These are phyloP conservation scores for Lytechinus pictus DNA, from an alignment of 35 echinoderm and acorn worm species.

Conservation along the genomic window DNA sequence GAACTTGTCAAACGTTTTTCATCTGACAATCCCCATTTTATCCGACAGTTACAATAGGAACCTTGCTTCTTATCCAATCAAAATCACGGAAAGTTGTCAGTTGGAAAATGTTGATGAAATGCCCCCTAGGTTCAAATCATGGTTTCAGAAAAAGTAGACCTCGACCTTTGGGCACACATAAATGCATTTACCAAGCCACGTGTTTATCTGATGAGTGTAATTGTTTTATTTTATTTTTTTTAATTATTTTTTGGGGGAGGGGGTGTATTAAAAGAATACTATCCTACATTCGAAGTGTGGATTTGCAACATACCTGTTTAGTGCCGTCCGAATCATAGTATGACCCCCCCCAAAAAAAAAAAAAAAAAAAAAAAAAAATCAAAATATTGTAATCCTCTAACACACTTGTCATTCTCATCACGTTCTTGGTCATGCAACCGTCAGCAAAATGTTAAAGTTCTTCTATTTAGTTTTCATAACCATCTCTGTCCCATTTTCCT, in stretches of 20 bases:
- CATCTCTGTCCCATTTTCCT: background rate
- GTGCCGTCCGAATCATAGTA: background rate
- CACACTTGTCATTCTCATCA: background rate
- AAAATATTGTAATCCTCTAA: no score
- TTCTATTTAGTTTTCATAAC: background rate
- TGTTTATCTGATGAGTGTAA: background rate
- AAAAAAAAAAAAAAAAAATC: no score
- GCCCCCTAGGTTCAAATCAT: no score
- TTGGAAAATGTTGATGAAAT: no score
- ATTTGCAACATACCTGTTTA: background rate
- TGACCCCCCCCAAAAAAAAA: background rate
- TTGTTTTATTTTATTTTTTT: background rate
- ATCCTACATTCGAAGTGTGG: background rate
- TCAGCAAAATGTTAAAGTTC: background rate
- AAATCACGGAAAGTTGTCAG: no score
- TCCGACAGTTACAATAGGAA: no score
- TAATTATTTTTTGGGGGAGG: no score
- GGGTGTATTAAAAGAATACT: background rate
- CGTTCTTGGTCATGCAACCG: background rate
- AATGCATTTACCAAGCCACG: background rate
- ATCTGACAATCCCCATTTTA: no score
- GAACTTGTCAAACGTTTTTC: no score
- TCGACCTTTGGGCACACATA: background rate
- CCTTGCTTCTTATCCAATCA: no score
- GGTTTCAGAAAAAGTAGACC: background rate